Percentiles rank a stretch among this genome's conserved stretches.
Evolutionary conservation across 2,888 invertebrate species (phyloP).

Genomic region (Ganaspis brasiliensis): DNA sequence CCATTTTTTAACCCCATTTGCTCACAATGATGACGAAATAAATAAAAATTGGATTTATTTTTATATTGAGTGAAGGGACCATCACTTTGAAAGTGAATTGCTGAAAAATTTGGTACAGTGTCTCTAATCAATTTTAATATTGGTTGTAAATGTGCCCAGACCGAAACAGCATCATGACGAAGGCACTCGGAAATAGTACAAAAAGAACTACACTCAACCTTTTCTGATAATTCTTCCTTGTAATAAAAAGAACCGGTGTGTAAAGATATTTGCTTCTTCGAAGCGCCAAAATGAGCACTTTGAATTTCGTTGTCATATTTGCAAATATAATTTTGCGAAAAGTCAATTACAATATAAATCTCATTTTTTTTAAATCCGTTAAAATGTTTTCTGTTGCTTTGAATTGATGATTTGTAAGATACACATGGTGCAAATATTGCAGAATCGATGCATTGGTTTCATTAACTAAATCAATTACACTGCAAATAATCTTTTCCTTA

Average conservation of each 20-base stretch:
- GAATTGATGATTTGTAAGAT: too few species aligned
- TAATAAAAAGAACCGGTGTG: constrained; percentile 40
- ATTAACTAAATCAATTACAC: too few species aligned
- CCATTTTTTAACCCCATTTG: background rate
- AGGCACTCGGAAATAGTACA: constrained; percentile 21
- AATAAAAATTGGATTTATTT: constrained; percentile 39
- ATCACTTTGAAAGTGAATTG: constrained; percentile 19
- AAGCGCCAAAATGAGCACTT: too few species aligned
- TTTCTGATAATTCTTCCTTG: constrained; percentile 5
- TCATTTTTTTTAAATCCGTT: too few species aligned
- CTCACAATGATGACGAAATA: background rate
- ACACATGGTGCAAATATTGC: too few species aligned
- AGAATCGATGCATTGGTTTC: too few species aligned
- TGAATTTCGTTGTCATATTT: too few species aligned
- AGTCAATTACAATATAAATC: too few species aligned
- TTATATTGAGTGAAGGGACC: constrained; percentile 15
- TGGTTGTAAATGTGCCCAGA: constrained; percentile 25
- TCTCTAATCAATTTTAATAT: constrained; percentile 22
- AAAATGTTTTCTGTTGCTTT: too few species aligned
- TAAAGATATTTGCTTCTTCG: too few species aligned
- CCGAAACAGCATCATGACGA: constrained; percentile 27
- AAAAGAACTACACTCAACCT: background rate
- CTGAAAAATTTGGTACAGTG: constrained; percentile 33
- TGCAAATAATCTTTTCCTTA: too few species aligned
- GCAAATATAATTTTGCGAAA: too few species aligned